Conservation (phyloP, 2,888 invertebrate species). For the Meiosimyza platycephala region DNA sequence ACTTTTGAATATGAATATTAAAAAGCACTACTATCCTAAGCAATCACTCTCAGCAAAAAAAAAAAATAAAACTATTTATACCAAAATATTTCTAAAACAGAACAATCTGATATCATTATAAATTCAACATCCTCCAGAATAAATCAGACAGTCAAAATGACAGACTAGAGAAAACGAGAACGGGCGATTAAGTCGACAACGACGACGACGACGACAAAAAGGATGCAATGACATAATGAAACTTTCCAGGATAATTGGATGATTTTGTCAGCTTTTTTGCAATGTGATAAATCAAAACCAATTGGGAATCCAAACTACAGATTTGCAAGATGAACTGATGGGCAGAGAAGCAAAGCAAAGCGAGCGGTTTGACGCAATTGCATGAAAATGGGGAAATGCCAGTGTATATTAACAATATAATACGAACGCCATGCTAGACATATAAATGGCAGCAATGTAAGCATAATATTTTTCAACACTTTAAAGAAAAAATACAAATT, state of each 20-base stretch:
- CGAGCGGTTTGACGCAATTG: too few species aligned
- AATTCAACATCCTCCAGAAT: not conserved
- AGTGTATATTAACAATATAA: slow-evolving; percentile 12
- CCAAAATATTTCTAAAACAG: too few species aligned
- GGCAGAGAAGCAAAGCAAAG: slow-evolving; percentile 26
- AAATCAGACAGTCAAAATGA: not conserved
- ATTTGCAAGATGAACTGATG: not conserved
- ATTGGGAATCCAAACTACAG: slow-evolving; percentile 11
- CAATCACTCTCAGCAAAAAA: too few species aligned
- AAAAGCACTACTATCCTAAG: too few species aligned
- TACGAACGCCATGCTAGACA: slow-evolving; percentile 10
- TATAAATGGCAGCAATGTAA: slow-evolving; percentile 13
- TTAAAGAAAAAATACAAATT: not conserved
- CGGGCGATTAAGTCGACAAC: too few species aligned
- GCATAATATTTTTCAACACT: slow-evolving; percentile 4
- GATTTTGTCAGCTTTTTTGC: slow-evolving; percentile 46
- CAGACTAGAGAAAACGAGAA: not conserved
- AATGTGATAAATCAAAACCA: slow-evolving; percentile 29
- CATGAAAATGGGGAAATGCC: not conserved
- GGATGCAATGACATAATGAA: slow-evolving; percentile 54
- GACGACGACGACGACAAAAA: slow-evolving; percentile 33
- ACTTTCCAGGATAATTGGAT: slow-evolving; percentile 59
- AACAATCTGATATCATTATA: too few species aligned
- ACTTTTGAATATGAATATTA: too few species aligned
- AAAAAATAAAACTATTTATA: too few species aligned